These are phyloP conservation scores for Pampusana beccarii DNA, from an alignment of 2,113 vertebrate species.

Conservation along the genomic window DNA sequence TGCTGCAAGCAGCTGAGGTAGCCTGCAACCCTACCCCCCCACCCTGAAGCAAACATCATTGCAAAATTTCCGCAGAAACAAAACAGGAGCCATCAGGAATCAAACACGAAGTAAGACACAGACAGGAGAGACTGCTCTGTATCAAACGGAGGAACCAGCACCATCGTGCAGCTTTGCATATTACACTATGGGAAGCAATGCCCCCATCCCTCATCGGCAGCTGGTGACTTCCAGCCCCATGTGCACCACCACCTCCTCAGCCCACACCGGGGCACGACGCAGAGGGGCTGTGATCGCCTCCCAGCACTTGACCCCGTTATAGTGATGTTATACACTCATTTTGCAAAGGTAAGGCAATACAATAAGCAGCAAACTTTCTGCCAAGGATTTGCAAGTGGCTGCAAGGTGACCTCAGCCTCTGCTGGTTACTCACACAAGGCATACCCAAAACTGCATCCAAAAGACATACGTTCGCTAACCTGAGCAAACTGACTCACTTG, in stretches of 20 bases:
- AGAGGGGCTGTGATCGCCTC: not conserved
- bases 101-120: accelerated
- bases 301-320: not conserved
- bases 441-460: not conserved
- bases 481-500: not conserved
- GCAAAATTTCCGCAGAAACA: not conserved
- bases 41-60: not conserved
- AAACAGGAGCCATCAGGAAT: not conserved
- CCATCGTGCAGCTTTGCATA: not conserved
- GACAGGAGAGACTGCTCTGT: not conserved
- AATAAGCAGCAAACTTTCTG: not conserved
- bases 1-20: not conserved
- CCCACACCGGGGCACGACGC: accelerated
- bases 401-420: not conserved
- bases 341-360: not conserved
- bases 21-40: not conserved
- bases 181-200: accelerated
- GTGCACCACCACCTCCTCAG: not conserved
- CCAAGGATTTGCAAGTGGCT: not conserved
- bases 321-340: too few species aligned
- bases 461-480: accelerated
- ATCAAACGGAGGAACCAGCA: not conserved
- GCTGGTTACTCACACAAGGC: accelerated
- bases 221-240: not conserved
- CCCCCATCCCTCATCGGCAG: accelerated